These are phyloP conservation scores for Pygmarrhopalites habei DNA, from an alignment of 1,140 invertebrate genomes.

Conservation along the genomic window DNA sequence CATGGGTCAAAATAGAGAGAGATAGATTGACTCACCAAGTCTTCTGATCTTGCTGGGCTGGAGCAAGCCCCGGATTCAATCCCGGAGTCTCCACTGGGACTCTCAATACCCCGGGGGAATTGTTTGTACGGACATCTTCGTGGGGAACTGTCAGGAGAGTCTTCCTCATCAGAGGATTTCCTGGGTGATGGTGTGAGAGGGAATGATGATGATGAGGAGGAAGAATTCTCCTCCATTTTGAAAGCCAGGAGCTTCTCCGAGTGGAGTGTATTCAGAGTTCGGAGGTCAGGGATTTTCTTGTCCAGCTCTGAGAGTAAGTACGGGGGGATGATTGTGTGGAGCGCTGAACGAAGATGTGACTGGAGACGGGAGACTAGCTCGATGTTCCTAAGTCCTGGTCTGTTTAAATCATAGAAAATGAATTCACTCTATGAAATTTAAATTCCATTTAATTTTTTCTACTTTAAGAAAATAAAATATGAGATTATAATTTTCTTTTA, in stretches of 20 bases:
- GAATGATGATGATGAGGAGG: conserved; percentile 12
- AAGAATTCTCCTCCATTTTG: conserved; percentile 71
- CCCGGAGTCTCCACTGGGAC: conserved; percentile 65
- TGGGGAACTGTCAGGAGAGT: conserved; percentile 21
- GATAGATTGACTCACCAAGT: conserved; percentile 18
- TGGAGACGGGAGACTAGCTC: conserved; percentile 75
- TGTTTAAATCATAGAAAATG: conserved; percentile 39
- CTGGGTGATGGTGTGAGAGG: conserved; percentile 29
- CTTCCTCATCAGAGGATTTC: conserved; percentile 25
- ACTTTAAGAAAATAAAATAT: background rate
- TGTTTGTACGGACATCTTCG: conserved; percentile 26
- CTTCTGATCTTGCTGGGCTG: conserved; percentile 52
- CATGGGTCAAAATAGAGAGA: too few relatives aligned
- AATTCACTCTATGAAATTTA: background rate
- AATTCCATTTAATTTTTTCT: background rate
- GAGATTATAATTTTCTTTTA: conserved; percentile 17
- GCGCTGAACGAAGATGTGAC: conserved; percentile 27
- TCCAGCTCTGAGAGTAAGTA: conserved; percentile 77
- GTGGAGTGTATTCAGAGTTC: conserved; percentile 90
- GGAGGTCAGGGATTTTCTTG: conserved; percentile 88
- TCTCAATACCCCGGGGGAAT: conserved; percentile 48
- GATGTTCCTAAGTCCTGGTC: conserved; percentile 84
- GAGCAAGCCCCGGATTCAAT: conserved; percentile 89
- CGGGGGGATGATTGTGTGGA: conserved; percentile 54
- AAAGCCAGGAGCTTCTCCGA: conserved; percentile 91